Percentiles rank a stretch among this genome's conserved stretches.
Conservation (phyloP, 2,113 vertebrate species). For the Tichodroma muraria region DNA sequence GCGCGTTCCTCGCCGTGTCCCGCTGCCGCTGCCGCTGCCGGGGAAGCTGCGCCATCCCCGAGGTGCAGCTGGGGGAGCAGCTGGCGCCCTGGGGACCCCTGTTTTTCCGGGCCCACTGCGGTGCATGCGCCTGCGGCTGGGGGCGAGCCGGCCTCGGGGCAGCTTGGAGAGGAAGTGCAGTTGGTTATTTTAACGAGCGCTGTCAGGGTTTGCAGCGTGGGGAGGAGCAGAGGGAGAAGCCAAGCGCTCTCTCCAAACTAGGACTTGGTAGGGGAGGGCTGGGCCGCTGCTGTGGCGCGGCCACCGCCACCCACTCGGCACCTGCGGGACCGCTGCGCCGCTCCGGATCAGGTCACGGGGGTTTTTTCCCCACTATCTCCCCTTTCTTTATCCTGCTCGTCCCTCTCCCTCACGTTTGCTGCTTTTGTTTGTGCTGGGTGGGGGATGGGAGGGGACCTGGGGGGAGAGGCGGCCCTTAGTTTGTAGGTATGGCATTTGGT, state of each 20-base stretch:
- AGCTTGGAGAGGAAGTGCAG: conserved; percentile 65
- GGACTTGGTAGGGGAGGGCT: conserved; percentile 59
- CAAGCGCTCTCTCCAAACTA: conserved; percentile 69
- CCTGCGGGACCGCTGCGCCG: background rate
- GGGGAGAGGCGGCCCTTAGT: background rate
- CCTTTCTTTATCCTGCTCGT: background rate
- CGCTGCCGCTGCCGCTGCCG: background rate
- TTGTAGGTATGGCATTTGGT: background rate
- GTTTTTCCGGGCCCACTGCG: background rate
- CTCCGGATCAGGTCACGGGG: conserved; percentile 70
- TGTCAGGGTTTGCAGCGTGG: conserved; percentile 41
- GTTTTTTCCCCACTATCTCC: background rate
- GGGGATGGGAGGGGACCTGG: background rate
- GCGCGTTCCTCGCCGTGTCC: background rate
- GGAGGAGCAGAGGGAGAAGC: conserved; percentile 55
- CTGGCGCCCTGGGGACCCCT: background rate
- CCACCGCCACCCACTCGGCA: background rate
- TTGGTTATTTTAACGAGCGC: conserved; percentile 67
- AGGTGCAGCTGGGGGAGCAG: background rate
- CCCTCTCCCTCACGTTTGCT: background rate
- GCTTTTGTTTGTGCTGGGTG: background rate
- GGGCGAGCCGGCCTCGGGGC: background rate
- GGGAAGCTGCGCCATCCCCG: background rate
- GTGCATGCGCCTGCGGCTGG: background rate
- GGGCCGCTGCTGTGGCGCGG: background rate